Conservation (phyloP, 2,888 invertebrate genomes). For the Beris chalybata region DNA sequence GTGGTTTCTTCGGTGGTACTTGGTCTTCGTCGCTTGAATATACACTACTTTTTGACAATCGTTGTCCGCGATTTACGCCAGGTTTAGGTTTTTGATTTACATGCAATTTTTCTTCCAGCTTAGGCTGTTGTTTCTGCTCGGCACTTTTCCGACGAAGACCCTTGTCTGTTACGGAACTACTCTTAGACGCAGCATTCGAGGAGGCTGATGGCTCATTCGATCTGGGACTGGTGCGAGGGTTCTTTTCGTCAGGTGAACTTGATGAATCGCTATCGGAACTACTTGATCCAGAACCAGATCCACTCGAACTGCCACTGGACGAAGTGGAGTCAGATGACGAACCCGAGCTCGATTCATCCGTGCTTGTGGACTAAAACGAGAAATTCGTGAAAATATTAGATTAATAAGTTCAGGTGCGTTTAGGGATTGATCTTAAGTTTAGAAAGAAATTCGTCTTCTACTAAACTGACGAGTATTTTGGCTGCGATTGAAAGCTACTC, state of each 20-base stretch:
- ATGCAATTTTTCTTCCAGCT: conserved; percentile 43
- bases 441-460: too few relatives aligned
- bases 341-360: conserved; percentile 67
- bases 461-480: too few relatives aligned
- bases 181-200: conserved; percentile 42
- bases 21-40: conserved; percentile 67
- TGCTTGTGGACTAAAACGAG: conserved; percentile 55
- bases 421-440: too few relatives aligned
- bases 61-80: conserved; percentile 54
- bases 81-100: conserved; percentile 46
- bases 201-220: conserved; percentile 43
- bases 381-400: background rate
- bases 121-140: conserved; percentile 45
- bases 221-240: conserved; percentile 41
- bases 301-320: conserved; percentile 69
- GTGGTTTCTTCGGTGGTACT: conserved; percentile 49
- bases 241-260: conserved; percentile 57
- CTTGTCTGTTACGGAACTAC: conserved; percentile 40
- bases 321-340: conserved; percentile 68
- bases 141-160: conserved; percentile 35
- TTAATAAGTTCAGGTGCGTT: background rate
- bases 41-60: conserved; percentile 57
- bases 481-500: too few relatives aligned
- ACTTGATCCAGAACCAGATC: conserved; percentile 69
- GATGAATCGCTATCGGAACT: conserved; percentile 74